Base-by-base conservation (phyloP, 2,113 vertebrate species). In the Alexandromys fortis region DNA sequence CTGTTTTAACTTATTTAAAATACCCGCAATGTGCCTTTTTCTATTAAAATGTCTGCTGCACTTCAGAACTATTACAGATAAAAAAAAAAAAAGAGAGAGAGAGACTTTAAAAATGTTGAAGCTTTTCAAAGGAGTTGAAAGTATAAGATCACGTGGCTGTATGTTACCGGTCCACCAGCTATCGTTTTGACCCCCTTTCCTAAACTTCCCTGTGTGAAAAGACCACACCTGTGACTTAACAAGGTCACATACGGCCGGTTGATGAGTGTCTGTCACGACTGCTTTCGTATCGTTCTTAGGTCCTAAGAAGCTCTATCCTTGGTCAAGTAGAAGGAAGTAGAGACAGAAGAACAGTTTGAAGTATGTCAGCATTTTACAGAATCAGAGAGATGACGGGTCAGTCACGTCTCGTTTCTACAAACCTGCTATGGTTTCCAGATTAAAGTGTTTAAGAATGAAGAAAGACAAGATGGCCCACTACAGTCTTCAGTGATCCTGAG, bases 231-330 rank as follows among this genome's bases (percentile, higher is more conserved):
- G 89, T 78, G 49, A 24, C 52, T 73, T 89, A 91, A 81, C 72
- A 61, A 92, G 72, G 65, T 81, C 9, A 61, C 4, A 14, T 35
- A 49, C 73, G 38, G 67, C 33, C 28, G 24, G 45, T 21, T 65
- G 65, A 38, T 3, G 28, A 26, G 81, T 49, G 12, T 61, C 42
- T 87, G 49, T 19, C n/a, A 42, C 8, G 21, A 14, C 19, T 42
- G n/a, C 28, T 0, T 0, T 47, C 0, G 0, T 63, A 11, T 89
- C 5, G 55, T 58, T 58, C 3, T 9, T 47, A 47, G 89, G 77
- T 79, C 17, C 28, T 30, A 42, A 68, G 33, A 42, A 88, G 33
- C 19, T 16, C 28, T 24, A 13, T 65, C 30, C 47, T 72, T 52
- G 35, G 76, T 78, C 77, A 55, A 17, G 42, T 38, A 21, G 65